Percentiles rank a stretch among this genome's conserved stretches.
phyloP scores from a whole-genome alignment of 2,113 vertebrate species.

The Miniopterus natalensis region DNA sequence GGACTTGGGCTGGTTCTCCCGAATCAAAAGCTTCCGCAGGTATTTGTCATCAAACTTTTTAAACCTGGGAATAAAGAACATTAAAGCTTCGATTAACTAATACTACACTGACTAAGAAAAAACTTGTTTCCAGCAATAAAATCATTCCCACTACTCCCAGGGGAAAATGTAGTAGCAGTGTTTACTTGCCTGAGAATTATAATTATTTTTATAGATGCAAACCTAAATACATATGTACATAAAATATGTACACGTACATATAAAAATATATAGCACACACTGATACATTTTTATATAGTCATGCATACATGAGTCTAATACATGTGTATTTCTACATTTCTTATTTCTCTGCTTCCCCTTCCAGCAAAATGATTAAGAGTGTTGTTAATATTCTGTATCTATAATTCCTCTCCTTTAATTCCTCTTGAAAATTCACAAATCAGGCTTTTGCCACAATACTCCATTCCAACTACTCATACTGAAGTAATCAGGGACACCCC shows the following conservation, averaged over 20 bases:
- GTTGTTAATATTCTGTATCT: background rate
- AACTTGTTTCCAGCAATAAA: background rate
- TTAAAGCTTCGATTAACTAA: background rate
- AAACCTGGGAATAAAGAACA: slow-evolving; percentile 86
- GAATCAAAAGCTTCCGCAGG: slow-evolving; percentile 91
- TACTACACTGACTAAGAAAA: background rate
- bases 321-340: background rate
- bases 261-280: background rate
- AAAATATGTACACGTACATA: background rate
- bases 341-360: background rate
- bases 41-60: slow-evolving; percentile 93
- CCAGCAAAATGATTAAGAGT: background rate
- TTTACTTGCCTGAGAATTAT: background rate
- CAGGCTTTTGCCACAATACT: background rate
- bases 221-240: background rate
- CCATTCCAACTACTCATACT: background rate
- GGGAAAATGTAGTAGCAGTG: background rate
- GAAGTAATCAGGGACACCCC: background rate
- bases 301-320: background rate
- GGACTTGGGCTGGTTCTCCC: slow-evolving; percentile 91
- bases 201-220: background rate
- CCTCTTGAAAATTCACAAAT: background rate
- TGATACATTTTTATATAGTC: background rate
- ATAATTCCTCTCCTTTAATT: background rate
- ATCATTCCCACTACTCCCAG: background rate